These are phyloP conservation scores for Philopotamus ludificatus DNA, from an alignment of 1,140 invertebrate genomes.

Conservation along the genomic window DNA sequence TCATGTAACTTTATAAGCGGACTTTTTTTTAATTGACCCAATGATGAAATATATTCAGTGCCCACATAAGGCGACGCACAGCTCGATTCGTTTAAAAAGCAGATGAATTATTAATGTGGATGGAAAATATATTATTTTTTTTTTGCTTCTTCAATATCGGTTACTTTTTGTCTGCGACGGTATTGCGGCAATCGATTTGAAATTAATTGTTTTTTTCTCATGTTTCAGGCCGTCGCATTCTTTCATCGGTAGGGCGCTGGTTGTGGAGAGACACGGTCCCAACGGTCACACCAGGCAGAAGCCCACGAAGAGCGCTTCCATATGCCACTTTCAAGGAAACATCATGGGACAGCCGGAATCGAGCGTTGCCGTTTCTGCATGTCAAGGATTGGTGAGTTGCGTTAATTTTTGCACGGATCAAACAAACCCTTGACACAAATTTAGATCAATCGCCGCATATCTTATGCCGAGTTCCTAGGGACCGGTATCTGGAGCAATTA, in stretches of 20 bases:
- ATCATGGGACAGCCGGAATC: constrained; percentile 67
- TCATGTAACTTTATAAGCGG: no score
- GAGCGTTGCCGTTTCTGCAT: constrained; percentile 73
- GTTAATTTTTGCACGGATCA: neutral
- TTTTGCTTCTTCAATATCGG: neutral
- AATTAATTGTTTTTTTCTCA: neutral
- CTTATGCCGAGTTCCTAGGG: no score
- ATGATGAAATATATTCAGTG: neutral
- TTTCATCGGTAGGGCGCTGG: constrained; percentile 67
- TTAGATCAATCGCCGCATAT: neutral
- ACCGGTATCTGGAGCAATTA: neutral
- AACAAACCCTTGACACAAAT: neutral
- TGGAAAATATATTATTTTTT: neutral
- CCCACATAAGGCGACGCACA: neutral
- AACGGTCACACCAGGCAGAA: constrained; percentile 53
- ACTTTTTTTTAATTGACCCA: no score
- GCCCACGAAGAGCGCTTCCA: constrained; percentile 50
- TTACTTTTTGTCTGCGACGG: neutral
- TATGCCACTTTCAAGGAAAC: constrained; percentile 75
- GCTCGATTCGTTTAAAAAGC: neutral
- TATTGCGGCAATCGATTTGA: neutral
- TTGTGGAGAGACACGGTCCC: constrained; percentile 69
- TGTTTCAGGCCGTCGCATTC: constrained; percentile 59
- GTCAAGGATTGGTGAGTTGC: constrained; percentile 77
- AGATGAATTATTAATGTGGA: neutral